Evolutionary conservation across 2,888 invertebrate species (phyloP).

Genomic region (Nomada ferruginata): DNA sequence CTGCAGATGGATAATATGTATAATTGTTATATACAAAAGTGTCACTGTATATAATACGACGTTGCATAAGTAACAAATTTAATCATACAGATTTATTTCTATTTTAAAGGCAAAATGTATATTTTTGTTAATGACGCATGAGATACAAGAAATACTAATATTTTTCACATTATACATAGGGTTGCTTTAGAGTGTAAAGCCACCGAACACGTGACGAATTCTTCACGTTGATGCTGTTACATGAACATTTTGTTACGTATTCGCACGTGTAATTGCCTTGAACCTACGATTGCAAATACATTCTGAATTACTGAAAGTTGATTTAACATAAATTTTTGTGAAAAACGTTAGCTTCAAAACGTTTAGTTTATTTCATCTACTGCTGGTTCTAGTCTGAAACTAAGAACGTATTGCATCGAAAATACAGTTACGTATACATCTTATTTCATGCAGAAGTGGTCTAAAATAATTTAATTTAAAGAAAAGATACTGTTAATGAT

Average conservation of each 20-base stretch:
- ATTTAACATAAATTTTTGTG: constrained; percentile 3
- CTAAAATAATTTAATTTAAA: constrained; percentile 35
- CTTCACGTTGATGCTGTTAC: constrained; percentile 32
- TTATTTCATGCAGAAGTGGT: constrained; percentile 39
- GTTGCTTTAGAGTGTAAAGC: constrained; percentile 36
- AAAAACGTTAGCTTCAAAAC: constrained; percentile 43
- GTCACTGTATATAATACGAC: constrained; percentile 69
- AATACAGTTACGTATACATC: constrained; percentile 34
- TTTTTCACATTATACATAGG: constrained; percentile 41
- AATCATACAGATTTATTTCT: constrained; percentile 63
- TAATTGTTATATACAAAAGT: constrained; percentile 58
- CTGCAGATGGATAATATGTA: constrained; percentile 33
- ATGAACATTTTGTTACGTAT: constrained; percentile 37
- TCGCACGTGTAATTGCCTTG: constrained; percentile 34
- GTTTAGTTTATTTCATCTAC: constrained; percentile 38
- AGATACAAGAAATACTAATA: constrained; percentile 35
- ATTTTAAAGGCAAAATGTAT: constrained; percentile 62
- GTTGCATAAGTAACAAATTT: constrained; percentile 57
- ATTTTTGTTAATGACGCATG: constrained; percentile 69
- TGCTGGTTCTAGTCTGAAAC: constrained; percentile 53
- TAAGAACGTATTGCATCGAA: constrained; percentile 44
- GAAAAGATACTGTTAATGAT: constrained; percentile 37
- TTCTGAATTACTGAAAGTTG: not conserved
- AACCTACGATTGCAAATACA: constrained; percentile 19
- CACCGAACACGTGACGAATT: constrained; percentile 12